Evolutionary conservation across 2,797 vertebrate genomes (phyloP).

Genomic region (Mormyrops attenuatus): DNA sequence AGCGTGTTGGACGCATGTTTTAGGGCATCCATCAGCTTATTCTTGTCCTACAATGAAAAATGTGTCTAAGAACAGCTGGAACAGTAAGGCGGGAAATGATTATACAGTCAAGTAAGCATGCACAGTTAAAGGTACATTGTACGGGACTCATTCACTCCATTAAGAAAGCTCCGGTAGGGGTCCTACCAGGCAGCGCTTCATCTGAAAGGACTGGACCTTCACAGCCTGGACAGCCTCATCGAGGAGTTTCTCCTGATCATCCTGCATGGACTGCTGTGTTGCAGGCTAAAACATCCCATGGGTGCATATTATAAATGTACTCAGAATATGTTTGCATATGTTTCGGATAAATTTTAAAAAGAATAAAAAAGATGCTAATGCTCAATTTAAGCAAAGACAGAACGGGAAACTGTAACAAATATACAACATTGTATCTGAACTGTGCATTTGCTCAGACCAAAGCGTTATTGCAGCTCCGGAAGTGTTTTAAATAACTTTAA

Average conservation of each 20-base stretch:
- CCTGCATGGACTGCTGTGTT: slow-evolving; percentile 92
- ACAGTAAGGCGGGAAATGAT: background rate
- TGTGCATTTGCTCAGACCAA: background rate
- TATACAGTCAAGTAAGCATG: background rate
- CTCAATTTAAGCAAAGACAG: background rate
- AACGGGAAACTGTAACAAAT: background rate
- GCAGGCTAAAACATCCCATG: slow-evolving; percentile 65
- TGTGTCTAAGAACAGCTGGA: background rate
- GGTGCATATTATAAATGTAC: background rate
- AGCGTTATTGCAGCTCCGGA: background rate
- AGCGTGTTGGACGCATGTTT: slow-evolving; percentile 98
- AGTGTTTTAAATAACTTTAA: background rate
- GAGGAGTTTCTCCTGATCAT: slow-evolving; percentile 96
- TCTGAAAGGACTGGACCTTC: slow-evolving; percentile 98
- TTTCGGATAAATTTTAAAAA: background rate
- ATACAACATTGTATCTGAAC: background rate
- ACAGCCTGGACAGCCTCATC: slow-evolving; percentile 97
- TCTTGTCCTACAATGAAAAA: slow-evolving; percentile 79
- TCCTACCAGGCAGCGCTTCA: slow-evolving; percentile 95
- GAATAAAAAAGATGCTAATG: background rate
- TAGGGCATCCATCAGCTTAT: slow-evolving; percentile 96
- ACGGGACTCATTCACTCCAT: background rate
- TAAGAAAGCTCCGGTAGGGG: background rate
- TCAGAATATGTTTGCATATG: background rate
- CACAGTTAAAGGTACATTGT: background rate